Percentiles rank a stretch among this genome's conserved stretches.
phyloP scores from a whole-genome alignment of 2,888 invertebrate species.

The Drosophila basisetae region DNA sequence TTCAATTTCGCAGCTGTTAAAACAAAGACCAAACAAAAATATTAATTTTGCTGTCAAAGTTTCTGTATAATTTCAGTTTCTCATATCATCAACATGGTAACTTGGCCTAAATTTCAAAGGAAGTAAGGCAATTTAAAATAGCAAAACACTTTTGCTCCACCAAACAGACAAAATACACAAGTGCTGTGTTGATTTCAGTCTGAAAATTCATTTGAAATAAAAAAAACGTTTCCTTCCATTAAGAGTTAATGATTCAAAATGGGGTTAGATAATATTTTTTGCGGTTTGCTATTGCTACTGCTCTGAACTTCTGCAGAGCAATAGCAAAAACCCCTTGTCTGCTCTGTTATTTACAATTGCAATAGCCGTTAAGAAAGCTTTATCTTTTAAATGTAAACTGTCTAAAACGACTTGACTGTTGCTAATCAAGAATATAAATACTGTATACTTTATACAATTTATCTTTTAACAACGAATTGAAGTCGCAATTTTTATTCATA shows the following conservation, averaged over 20 bases:
- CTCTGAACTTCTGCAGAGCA: neutral
- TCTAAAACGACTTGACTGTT: neutral
- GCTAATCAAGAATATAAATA: neutral
- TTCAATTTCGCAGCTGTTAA: constrained; percentile 28
- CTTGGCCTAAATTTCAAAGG: constrained; percentile 39
- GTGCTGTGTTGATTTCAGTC: constrained; percentile 14
- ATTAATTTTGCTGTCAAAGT: constrained; percentile 38
- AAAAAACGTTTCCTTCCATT: neutral
- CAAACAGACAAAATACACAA: constrained; percentile 19
- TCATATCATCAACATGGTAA: constrained; percentile 32
- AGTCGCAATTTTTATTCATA: neutral
- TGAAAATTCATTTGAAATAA: constrained; percentile 8
- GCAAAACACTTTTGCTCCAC: constrained; percentile 16
- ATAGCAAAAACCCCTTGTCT: no score
- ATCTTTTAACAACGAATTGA: neutral
- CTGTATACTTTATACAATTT: neutral
- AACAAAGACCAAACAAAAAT: constrained; percentile 10
- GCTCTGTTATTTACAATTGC: neutral
- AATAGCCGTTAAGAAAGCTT: neutral
- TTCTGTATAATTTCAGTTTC: constrained; percentile 37
- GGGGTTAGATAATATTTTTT: neutral
- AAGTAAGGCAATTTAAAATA: neutral
- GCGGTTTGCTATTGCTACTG: neutral
- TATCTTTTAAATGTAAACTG: neutral
- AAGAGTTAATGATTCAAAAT: neutral